Base-by-base conservation (phyloP, 92 coral and sea anemone genomes). In the Isaurus tuberculatus region DNA sequence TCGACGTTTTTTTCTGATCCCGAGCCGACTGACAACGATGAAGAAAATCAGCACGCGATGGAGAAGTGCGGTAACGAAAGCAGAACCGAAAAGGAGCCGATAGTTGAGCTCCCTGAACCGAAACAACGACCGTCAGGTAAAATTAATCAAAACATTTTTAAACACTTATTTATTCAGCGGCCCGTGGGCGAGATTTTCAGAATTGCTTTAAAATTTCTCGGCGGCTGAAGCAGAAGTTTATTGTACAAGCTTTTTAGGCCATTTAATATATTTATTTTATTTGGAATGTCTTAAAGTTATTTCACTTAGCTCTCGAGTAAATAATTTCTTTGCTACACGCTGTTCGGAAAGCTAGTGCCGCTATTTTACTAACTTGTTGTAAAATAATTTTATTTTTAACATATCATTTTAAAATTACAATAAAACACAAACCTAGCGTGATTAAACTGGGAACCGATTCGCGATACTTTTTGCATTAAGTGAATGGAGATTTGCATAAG, bases 1-100 rank as follows among this genome's bases (percentile, higher is more conserved):
- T 93, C 94, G n/a, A 85, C 90, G 3, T 92, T 92, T 90, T 86
- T 89, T 17, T 81, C 80, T 22, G 97, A 90, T 34, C 69, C 84
- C 13, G 92, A 89, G 40, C 65, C 84, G 15, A 48, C 16, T 31
- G 90, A 87, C 53, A 81, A 77, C 51, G 75, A 70, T 46, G 90
- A 87, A 42, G 72, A 83, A 60, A 77, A 30, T 66, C 86, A n/a
- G 22, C 33, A 43, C 7, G 82, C 8, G 53, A 61, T 34, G 29
- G 70, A 57, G 29, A 77, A 4, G 14, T 34, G 34, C 68, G 82
- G 58, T 40, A 70, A 57, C 22, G 49, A 58, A 34, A 58, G 33
- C 82, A 77, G 51, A 53, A 63, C 49, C 73, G 90, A 87, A 32
- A 80, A 83, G 58, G 31, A 37, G 57, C 86, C 58, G 77, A 65